Conservation (phyloP, 2,113 vertebrate species). For the Calyptomena viridis region DNA sequence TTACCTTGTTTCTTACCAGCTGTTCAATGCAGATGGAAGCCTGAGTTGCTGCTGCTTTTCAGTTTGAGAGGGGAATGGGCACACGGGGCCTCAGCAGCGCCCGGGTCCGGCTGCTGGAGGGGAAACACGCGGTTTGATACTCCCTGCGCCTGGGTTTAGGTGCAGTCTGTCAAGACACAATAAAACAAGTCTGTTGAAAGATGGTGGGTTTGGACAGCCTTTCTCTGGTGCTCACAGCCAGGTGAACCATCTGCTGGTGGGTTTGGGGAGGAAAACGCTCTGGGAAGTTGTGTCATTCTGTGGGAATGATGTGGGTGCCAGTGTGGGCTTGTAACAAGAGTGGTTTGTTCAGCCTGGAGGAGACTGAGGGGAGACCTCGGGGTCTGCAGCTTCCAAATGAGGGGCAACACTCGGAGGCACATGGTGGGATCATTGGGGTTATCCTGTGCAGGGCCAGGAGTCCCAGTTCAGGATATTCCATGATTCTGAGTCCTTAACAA, state of each 20-base stretch:
- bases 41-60: background rate
- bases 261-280: too few relatives aligned
- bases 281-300: background rate
- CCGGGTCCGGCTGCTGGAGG: background rate
- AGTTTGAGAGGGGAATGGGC: background rate
- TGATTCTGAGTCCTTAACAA: background rate
- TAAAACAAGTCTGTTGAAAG: slow-evolving; percentile 69
- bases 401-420: background rate
- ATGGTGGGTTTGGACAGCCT: background rate
- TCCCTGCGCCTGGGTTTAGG: slow-evolving; percentile 47
- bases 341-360: background rate
- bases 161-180: slow-evolving; percentile 54
- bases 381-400: background rate
- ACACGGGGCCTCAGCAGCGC: background rate
- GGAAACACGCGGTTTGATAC: slow-evolving; percentile 5
- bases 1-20: slow-evolving; percentile 41
- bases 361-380: background rate
- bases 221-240: background rate
- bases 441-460: background rate
- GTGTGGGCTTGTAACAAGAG: background rate
- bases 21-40: background rate
- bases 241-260: background rate
- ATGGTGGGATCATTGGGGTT: background rate
- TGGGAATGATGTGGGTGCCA: background rate
- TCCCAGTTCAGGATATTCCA: background rate